A percentile compares a stretch with the other conserved stretches of the same genome.
Evolutionary conservation across 1,140 invertebrate species (phyloP).

Genomic region (Mamestra configurata): DNA sequence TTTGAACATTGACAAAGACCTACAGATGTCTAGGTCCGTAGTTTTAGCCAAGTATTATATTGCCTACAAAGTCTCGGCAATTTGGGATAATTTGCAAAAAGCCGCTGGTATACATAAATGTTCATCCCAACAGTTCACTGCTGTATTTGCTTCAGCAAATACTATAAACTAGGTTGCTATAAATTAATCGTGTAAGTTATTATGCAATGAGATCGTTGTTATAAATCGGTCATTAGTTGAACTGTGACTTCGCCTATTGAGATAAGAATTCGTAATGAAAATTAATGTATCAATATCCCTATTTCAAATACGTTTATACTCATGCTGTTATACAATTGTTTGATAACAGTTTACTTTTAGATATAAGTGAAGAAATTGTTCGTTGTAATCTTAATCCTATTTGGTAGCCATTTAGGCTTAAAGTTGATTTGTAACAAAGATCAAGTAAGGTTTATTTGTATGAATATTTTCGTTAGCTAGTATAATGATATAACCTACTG

Average conservation of each 20-base stretch:
- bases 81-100: too few species aligned
- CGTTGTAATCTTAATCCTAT: not conserved
- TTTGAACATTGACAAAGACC: too few species aligned
- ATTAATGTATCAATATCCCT: not conserved
- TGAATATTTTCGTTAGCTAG: too few species aligned
- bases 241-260: constrained; percentile 2
- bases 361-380: not conserved
- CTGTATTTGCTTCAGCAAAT: too few species aligned
- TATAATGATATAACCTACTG: too few species aligned
- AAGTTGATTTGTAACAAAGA: too few species aligned
- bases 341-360: not conserved
- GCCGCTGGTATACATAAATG: too few species aligned
- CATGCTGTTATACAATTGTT: not conserved
- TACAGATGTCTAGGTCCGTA: too few species aligned
- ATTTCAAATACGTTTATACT: too few species aligned
- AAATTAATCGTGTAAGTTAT: not conserved
- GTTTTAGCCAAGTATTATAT: too few species aligned
- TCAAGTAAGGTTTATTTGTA: not conserved
- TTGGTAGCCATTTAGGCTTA: not conserved
- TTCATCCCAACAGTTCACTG: too few species aligned
- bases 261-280: not conserved
- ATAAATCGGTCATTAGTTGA: not conserved
- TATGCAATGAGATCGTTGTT: not conserved
- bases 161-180: not conserved
- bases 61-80: too few species aligned